Evolutionary conservation across 2,797 vertebrate species (phyloP).

Genomic region (Ciconia nigra): DNA sequence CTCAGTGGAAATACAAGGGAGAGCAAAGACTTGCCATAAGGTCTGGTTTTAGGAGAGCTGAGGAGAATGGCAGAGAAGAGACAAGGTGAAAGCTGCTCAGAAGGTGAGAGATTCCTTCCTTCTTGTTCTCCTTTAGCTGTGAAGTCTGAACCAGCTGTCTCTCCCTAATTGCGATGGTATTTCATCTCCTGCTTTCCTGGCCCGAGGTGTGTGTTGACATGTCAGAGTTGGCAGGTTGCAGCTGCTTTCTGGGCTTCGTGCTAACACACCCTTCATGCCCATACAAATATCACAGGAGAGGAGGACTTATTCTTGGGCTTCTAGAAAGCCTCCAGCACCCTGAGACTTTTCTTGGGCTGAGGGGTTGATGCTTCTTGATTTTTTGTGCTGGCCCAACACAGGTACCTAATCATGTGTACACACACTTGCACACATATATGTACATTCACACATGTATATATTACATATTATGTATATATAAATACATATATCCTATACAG

Average conservation of each 20-base stretch:
- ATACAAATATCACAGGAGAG: not conserved
- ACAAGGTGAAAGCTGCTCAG: not conserved
- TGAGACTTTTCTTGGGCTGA: not conserved
- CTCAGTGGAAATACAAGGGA: not conserved
- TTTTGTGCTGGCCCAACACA: not conserved
- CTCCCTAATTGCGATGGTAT: not conserved
- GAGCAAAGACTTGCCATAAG: not conserved
- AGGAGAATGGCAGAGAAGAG: not conserved
- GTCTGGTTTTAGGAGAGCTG: not conserved
- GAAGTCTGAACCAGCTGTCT: not conserved
- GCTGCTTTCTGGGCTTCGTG: not conserved
- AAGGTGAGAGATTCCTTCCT: not conserved
- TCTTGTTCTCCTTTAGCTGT: not conserved
- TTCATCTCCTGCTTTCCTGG: not conserved
- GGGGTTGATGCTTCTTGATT: not conserved
- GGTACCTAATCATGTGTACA: not conserved
- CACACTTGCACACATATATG: not conserved
- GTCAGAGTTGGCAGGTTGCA: not conserved
- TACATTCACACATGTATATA: not conserved
- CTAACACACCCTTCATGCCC: not conserved
- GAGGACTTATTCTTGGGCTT: not conserved
- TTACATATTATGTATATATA: not conserved
- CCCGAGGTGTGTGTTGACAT: not conserved
- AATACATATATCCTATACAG: not conserved
- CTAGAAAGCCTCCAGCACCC: not conserved